Conservation (phyloP, 2,888 invertebrate species). For the Rhimphoctona megacephalus region DNA sequence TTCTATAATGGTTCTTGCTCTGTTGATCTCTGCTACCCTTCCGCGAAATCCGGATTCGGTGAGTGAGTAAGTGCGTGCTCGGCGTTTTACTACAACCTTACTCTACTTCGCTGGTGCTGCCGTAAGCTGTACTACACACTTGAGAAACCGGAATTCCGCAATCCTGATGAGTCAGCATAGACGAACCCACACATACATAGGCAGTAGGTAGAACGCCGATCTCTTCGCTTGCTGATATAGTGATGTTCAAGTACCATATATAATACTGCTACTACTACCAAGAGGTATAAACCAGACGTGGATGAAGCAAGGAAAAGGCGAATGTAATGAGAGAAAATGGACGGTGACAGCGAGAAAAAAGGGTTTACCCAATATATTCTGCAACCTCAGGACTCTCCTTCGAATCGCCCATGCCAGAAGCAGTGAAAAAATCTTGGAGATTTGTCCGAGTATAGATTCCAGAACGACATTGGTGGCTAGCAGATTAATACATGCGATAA, state of each 20-base stretch:
- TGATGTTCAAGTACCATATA: slow-evolving; percentile 58
- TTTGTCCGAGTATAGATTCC: background rate
- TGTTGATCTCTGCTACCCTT: slow-evolving; percentile 37
- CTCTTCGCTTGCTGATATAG: slow-evolving; percentile 55
- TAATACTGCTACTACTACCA: slow-evolving; percentile 37
- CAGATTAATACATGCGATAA: background rate
- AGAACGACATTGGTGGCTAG: background rate
- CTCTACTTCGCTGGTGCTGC: slow-evolving; percentile 52
- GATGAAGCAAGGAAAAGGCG: slow-evolving; percentile 40
- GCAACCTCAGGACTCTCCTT: slow-evolving; percentile 46
- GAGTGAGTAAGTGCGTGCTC: slow-evolving; percentile 66
- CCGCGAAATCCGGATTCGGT: slow-evolving; percentile 61
- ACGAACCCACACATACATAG: slow-evolving; percentile 38
- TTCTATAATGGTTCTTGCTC: slow-evolving; percentile 43
- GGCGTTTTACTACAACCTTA: slow-evolving; percentile 64
- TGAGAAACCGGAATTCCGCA: slow-evolving; percentile 65
- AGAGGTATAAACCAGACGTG: slow-evolving; percentile 39
- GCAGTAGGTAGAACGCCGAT: slow-evolving; percentile 46
- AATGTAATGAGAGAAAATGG: slow-evolving; percentile 61
- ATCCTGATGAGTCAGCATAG: slow-evolving; percentile 69
- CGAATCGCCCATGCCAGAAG: background rate
- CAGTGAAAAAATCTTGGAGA: background rate
- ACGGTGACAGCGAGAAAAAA: slow-evolving; percentile 22
- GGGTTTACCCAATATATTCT: slow-evolving; percentile 27
- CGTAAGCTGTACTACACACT: slow-evolving; percentile 41